These are phyloP conservation scores for Semicossyphus pulcher DNA, from an alignment of 2,113 vertebrate genomes.

Conservation along the genomic window DNA sequence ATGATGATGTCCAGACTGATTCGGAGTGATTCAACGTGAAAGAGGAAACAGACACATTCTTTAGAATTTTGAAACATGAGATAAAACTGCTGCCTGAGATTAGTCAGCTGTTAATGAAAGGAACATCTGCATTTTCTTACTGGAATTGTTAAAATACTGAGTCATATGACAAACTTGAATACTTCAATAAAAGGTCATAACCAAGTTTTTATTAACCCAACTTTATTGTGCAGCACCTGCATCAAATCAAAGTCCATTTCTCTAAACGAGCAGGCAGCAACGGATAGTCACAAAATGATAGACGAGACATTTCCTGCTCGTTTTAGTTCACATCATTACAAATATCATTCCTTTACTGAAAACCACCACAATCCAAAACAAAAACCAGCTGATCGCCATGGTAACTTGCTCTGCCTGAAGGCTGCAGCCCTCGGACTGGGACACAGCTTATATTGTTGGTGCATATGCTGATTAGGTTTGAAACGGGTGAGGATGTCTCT, in stretches of 20 bases:
- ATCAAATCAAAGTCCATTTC: not conserved
- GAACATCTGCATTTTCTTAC: not conserved
- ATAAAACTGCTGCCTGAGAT: not conserved
- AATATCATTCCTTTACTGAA: not conserved
- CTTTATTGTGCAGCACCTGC: constrained; percentile 34
- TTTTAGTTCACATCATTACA: too few relatives aligned
- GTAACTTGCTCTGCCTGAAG: not conserved
- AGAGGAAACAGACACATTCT: not conserved
- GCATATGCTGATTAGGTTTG: too few relatives aligned
- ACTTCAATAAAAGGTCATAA: constrained; percentile 31
- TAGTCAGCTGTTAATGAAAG: not conserved
- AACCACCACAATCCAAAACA: accelerated
- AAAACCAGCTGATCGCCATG: not conserved
- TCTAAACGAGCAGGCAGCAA: not conserved
- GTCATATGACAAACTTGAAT: not conserved
- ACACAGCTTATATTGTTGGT: too few relatives aligned
- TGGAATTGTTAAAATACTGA: not conserved
- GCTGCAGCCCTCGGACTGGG: too few relatives aligned
- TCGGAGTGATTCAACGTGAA: constrained; percentile 13
- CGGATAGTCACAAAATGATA: too few relatives aligned
- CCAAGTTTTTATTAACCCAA: not conserved
- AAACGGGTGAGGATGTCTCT: too few relatives aligned
- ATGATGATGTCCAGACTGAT: constrained; percentile 36
- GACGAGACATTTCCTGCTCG: not conserved
- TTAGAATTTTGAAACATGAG: not conserved